Evolutionary conservation across 2,113 vertebrate species (phyloP).

Genomic region (Rhineura floridana): DNA sequence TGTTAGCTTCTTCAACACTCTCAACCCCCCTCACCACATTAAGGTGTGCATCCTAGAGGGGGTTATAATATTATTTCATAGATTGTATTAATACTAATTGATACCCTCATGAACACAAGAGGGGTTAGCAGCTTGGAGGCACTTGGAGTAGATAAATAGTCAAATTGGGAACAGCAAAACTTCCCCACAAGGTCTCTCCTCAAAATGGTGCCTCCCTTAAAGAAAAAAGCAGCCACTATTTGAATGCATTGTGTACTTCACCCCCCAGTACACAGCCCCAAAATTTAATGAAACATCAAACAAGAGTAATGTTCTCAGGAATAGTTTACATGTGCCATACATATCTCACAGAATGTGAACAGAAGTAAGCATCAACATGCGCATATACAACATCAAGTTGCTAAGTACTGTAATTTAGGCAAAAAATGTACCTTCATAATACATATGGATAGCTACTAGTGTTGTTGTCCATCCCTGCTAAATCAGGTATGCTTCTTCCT

Average conservation of each 20-base stretch:
- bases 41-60: too few relatives aligned
- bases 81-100: too few relatives aligned
- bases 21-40: too few relatives aligned
- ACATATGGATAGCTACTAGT: not conserved
- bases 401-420: not conserved
- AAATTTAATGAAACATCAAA: not conserved
- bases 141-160: not conserved
- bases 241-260: not conserved
- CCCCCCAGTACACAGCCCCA: not conserved
- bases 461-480: not conserved
- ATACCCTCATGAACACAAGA: not conserved
- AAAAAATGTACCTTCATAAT: not conserved
- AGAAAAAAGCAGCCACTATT: not conserved
- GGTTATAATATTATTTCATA: too few relatives aligned
- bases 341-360: not conserved
- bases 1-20: too few relatives aligned
- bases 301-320: not conserved
- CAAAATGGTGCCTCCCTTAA: not conserved
- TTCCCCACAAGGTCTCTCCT: not conserved
- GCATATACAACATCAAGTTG: not conserved
- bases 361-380: not conserved
- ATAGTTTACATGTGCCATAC: not conserved
- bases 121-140: not conserved
- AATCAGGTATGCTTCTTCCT: not conserved
- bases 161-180: not conserved